Percentiles rank a stretch among this genome's conserved stretches.
Conservation (phyloP, 2,797 vertebrate species). For the Pseudochirops corinnae region DNA sequence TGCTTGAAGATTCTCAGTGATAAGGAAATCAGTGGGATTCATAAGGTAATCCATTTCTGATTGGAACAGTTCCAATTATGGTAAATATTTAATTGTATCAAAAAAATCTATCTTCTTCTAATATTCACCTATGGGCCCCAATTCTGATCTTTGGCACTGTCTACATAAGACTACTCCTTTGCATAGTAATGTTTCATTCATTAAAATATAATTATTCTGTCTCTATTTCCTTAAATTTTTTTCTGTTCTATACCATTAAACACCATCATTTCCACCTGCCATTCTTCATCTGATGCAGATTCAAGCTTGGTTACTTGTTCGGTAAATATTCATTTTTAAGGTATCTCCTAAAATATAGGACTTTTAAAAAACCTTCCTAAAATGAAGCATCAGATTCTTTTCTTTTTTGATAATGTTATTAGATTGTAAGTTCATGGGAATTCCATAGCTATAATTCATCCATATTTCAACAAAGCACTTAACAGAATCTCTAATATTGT, state of each 20-base stretch:
- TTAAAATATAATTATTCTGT: neutral
- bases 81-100: neutral
- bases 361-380: neutral
- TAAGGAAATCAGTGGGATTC: neutral
- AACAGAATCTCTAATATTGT: neutral
- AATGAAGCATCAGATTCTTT: neutral
- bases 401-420: neutral
- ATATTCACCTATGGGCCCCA: neutral
- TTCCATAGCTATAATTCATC: neutral
- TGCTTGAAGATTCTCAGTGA: neutral
- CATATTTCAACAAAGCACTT: neutral
- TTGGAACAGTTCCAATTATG: neutral
- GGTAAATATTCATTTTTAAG: neutral
- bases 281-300: neutral
- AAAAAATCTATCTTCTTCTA: neutral
- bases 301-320: neutral
- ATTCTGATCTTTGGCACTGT: neutral
- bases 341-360: neutral
- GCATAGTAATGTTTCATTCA: neutral
- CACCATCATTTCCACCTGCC: neutral
- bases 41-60: neutral
- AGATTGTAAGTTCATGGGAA: neutral
- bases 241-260: neutral
- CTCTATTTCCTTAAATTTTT: neutral
- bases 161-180: neutral